Percentiles rank a stretch among this genome's conserved stretches.
These are phyloP conservation scores for Melinaea menophilus DNA, from an alignment of 2,888 invertebrate genomes.

Conservation along the genomic window DNA sequence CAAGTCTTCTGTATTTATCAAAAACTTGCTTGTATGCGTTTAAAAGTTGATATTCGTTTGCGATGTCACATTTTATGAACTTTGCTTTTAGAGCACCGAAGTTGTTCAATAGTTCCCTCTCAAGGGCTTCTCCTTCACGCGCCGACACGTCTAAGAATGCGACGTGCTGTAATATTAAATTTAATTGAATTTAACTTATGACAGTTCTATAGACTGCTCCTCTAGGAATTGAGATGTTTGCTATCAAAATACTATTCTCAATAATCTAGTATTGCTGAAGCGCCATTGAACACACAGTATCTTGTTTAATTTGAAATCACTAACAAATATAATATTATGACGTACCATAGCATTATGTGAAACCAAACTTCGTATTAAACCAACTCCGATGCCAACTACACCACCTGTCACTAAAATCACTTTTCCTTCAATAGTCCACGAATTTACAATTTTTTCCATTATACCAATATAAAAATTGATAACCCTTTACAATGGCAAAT, in stretches of 20 bases:
- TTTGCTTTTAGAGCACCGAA: conserved; percentile 66
- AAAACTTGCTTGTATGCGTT: conserved; percentile 57
- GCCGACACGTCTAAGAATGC: conserved; percentile 62
- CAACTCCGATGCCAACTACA: conserved; percentile 63
- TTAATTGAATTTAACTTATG: conserved; percentile 18
- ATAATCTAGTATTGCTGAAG: too few relatives aligned
- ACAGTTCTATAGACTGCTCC: conserved; percentile 21
- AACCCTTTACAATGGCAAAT: not conserved
- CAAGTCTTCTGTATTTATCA: conserved; percentile 61
- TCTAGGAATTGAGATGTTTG: too few relatives aligned
- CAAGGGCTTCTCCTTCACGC: conserved; percentile 55
- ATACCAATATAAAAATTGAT: not conserved
- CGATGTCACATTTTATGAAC: conserved; percentile 68
- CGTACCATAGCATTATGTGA: conserved; percentile 58
- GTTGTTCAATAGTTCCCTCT: conserved; percentile 53
- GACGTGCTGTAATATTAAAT: conserved; percentile 56
- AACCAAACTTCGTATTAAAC: conserved; percentile 51
- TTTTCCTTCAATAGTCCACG: conserved; percentile 50
- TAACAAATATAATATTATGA: conserved; percentile 1
- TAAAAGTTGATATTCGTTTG: conserved; percentile 52
- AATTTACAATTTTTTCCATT: conserved; percentile 6
- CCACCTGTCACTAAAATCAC: conserved; percentile 67
- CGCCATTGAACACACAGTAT: too few relatives aligned
- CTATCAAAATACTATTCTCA: too few relatives aligned
- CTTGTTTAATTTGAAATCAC: too few relatives aligned